Base-by-base conservation (phyloP, 1,140 invertebrate species). In the Pectinophora gossypiella region DNA sequence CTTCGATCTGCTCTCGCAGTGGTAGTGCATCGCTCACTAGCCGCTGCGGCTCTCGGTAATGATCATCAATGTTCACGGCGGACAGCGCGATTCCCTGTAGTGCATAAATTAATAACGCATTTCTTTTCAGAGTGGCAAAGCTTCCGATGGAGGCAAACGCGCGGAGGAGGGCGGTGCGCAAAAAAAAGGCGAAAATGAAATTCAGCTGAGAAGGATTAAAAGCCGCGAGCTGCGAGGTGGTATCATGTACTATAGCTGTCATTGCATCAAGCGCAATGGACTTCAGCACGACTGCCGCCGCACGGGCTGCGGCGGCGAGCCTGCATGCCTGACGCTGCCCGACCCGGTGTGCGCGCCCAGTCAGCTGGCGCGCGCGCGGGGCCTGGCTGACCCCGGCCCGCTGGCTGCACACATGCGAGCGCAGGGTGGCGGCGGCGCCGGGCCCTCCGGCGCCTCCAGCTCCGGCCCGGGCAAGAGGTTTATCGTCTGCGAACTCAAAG, bases 241-340 rank as follows among this genome's bases (percentile, higher is more conserved):
- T 36, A 87, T 92, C 45, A 88, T 94, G 68, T 90, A 93, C 57
- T 90, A 90, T 49, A 91, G 90, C 48, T 95, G 93, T 61, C 90
- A 94, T 53, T 95, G 93, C 64, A 91, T 93, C 43, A 93, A 91
- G 62, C 89, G 92, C n/a, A 94, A 95, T 76, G 93, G 93, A 0
- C 76, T 95, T 3, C 93, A 95, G 74, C 93, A 94, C 65, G 90
- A 93, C 50, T 95, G 93, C 60, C 89, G 90, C 16, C 86, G 93
- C 18, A 90, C 88, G 27, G 89, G 92, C 50, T 94, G 93, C 62
- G 90, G 91, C 54, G 93, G 93, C 19, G 79, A 90, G 42, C 92
- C 93, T 0, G 88, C 90, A 18, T 94, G 93, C 62, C 78, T 93
- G 67, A 90, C 89, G 12, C 88, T 91, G 61, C 90, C 93, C 1